Conservation (phyloP, 2,888 invertebrate species). For the Siphlonurus alternatus region DNA sequence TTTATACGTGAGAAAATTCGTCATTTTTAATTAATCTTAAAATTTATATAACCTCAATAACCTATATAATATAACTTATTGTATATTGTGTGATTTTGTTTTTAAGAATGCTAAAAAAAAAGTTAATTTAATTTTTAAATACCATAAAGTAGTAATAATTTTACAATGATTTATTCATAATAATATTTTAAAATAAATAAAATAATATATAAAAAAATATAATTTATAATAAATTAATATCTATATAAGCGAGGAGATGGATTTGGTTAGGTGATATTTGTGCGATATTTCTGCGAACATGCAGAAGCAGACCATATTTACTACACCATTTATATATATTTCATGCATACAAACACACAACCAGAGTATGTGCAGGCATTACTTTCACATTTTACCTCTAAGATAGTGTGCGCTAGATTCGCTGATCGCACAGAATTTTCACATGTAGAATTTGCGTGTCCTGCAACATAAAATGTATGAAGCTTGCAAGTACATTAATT, state of each 20-base stretch:
- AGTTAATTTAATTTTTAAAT: too few relatives aligned
- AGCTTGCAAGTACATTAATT: slow-evolving; percentile 13
- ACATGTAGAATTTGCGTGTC: slow-evolving; percentile 21
- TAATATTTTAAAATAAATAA: slow-evolving; percentile 4
- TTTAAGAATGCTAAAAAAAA: too few relatives aligned
- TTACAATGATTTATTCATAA: background rate
- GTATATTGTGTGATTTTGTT: too few relatives aligned
- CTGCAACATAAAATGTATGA: slow-evolving; percentile 16
- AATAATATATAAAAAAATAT: background rate
- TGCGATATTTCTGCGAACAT: background rate
- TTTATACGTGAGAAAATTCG: too few relatives aligned
- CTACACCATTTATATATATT: too few relatives aligned
- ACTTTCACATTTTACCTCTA: background rate
- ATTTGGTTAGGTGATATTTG: background rate
- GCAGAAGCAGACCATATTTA: background rate
- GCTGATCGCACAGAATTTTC: slow-evolving; percentile 10
- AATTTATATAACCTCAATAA: background rate
- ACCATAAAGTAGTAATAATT: too few relatives aligned
- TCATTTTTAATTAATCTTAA: background rate
- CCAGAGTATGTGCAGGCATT: background rate
- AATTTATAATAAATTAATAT: background rate
- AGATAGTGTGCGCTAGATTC: background rate
- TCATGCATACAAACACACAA: background rate
- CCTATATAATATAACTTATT: too few relatives aligned
- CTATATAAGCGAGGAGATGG: background rate